These are phyloP conservation scores for Hylomyscus alleni DNA, from an alignment of 2,797 vertebrate genomes.

Conservation along the genomic window DNA sequence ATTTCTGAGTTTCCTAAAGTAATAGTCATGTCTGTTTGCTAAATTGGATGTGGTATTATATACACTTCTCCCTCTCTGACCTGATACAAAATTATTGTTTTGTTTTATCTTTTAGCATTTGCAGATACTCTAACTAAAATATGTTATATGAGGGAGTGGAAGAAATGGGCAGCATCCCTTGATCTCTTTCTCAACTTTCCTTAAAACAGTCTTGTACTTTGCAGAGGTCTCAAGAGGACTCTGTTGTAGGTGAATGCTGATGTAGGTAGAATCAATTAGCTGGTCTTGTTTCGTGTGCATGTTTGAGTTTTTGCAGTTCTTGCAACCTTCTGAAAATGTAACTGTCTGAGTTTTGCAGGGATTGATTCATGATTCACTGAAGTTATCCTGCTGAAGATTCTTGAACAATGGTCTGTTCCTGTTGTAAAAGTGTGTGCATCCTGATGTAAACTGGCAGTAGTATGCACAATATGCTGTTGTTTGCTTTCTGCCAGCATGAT, in stretches of 20 bases:
- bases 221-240: neutral
- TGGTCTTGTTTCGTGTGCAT: neutral
- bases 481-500: neutral
- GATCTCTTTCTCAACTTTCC: neutral
- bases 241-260: neutral
- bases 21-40: neutral
- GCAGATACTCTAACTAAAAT: neutral
- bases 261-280: constrained; percentile 21
- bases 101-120: constrained; percentile 30
- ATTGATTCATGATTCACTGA: constrained; percentile 20
- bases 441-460: neutral
- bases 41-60: neutral
- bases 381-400: constrained; percentile 7
- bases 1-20: constrained; percentile 31
- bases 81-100: neutral
- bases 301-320: constrained; percentile 29
- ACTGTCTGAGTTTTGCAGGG: constrained; percentile 30
- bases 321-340: constrained; percentile 34
- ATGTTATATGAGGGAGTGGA: neutral
- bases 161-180: neutral
- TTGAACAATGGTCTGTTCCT: constrained; percentile 13
- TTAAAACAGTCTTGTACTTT: neutral
- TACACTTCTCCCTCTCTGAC: neutral
- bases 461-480: neutral
- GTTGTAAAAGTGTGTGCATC: neutral